Conservation (phyloP, 35 echinoderm and acorn worm genomes). For the Eucidaris tribuloides region DNA sequence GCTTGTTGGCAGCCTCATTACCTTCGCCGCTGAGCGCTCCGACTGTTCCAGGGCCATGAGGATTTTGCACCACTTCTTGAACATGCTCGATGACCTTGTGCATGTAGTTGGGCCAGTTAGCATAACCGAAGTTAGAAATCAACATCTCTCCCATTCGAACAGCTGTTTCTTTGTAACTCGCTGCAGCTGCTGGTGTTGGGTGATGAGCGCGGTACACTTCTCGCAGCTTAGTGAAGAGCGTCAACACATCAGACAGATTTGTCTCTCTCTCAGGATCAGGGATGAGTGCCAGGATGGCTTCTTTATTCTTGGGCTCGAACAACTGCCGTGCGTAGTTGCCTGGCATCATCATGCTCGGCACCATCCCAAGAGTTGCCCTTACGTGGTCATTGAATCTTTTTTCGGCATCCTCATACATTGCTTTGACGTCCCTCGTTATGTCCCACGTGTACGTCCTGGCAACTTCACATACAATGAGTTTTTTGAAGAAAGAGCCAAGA, state of each 20-base stretch:
- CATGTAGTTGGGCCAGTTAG: conserved; percentile 25
- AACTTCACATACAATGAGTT: conserved; percentile 23
- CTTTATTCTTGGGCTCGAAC: not conserved
- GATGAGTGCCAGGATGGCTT: not conserved
- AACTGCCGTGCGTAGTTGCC: conserved; percentile 14
- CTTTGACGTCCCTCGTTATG: not conserved
- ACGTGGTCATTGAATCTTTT: conserved; percentile 3
- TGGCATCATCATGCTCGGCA: conserved; percentile 39
- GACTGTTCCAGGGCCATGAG: conserved; percentile 42
- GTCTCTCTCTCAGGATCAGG: not conserved
- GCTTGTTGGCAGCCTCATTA: conserved; percentile 43
- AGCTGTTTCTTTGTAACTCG: not conserved
- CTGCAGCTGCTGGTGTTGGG: not conserved
- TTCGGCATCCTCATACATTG: not conserved
- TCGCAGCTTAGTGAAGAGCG: not conserved
- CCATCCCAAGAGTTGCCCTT: not conserved
- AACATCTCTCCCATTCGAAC: conserved; percentile 26
- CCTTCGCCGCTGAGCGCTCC: conserved; percentile 45
- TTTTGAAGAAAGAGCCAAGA: conserved; percentile 39
- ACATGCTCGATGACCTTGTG: conserved; percentile 51
- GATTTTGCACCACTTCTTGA: conserved; percentile 29
- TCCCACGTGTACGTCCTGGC: conserved; percentile 19
- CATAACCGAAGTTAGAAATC: not conserved
- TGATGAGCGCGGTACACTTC: not conserved
- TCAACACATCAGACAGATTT: not conserved